Conservation (phyloP, 2,797 vertebrate species). For the Clarias platycephalus region DNA sequence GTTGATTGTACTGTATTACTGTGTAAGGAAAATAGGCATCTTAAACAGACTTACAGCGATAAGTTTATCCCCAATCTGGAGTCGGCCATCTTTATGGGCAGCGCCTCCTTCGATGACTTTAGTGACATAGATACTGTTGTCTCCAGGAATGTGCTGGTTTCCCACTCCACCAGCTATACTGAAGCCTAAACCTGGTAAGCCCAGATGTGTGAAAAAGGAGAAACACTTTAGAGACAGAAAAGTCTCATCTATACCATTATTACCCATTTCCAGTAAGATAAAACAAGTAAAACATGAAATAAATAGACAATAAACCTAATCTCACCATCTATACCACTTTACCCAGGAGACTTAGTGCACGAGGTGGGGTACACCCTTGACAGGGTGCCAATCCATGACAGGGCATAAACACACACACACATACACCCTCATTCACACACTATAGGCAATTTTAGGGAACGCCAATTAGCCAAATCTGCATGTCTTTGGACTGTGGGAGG, state of each 20-base stretch:
- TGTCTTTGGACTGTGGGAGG: no score
- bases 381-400: no score
- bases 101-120: conserved; percentile 97
- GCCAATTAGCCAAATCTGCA: no score
- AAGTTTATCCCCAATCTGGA: conserved; percentile 97
- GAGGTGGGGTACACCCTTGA: no score
- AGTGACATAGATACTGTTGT: conserved; percentile 98
- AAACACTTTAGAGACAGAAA: not conserved
- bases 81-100: conserved; percentile 93
- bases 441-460: no score
- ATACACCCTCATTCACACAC: no score
- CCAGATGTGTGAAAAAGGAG: not conserved
- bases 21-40: not conserved
- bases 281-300: no score
- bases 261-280: no score
- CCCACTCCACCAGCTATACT: conserved; percentile 97
- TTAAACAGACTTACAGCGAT: conserved; percentile 76
- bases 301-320: no score
- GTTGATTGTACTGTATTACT: not conserved
- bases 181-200: conserved; percentile 88
- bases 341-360: no score
- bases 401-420: no score
- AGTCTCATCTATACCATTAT: not conserved
- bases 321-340: no score
- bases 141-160: conserved; percentile 96